A percentile compares a stretch with the other conserved stretches of the same genome.
These are phyloP conservation scores for Tachina fera DNA, from an alignment of 2,888 invertebrate genomes.

Conservation along the genomic window DNA sequence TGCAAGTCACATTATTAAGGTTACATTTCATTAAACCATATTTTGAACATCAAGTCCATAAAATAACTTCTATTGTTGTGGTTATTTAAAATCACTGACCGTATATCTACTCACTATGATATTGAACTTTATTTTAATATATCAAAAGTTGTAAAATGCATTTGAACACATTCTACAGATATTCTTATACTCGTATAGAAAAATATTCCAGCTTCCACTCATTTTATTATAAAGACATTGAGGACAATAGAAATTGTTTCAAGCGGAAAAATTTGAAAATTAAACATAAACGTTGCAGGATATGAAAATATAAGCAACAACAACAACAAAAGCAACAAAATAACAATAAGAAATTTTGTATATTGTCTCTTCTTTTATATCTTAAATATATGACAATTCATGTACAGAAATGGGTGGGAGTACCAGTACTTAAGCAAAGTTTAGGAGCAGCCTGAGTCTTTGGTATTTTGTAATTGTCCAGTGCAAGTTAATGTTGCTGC, in stretches of 20 bases:
- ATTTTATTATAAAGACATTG: slow-evolving; percentile 40
- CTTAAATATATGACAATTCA: slow-evolving; percentile 21
- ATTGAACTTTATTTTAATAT: not conserved
- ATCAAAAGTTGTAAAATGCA: slow-evolving; percentile 10
- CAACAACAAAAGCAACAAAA: slow-evolving; percentile 71
- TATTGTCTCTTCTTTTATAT: slow-evolving; percentile 40
- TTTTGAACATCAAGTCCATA: not conserved
- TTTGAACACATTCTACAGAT: slow-evolving; percentile 3
- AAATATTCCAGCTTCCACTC: slow-evolving; percentile 23
- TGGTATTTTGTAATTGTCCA: slow-evolving; percentile 4
- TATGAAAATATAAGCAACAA: slow-evolving; percentile 74
- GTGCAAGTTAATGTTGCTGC: slow-evolving; percentile 37
- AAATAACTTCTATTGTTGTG: not conserved
- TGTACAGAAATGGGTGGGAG: not conserved
- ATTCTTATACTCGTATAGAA: not conserved
- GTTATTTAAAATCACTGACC: not conserved
- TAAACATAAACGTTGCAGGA: slow-evolving; percentile 82
- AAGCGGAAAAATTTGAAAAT: slow-evolving; percentile 82
- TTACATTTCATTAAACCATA: not conserved
- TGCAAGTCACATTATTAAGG: slow-evolving; percentile 1
- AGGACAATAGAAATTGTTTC: slow-evolving; percentile 76
- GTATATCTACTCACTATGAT: not conserved
- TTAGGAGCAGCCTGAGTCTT: slow-evolving; percentile 11
- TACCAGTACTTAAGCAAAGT: not conserved
- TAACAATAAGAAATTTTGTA: slow-evolving; percentile 70